These are phyloP conservation scores for Actenoides hombroni DNA, from an alignment of 2,113 vertebrate genomes.

Conservation along the genomic window DNA sequence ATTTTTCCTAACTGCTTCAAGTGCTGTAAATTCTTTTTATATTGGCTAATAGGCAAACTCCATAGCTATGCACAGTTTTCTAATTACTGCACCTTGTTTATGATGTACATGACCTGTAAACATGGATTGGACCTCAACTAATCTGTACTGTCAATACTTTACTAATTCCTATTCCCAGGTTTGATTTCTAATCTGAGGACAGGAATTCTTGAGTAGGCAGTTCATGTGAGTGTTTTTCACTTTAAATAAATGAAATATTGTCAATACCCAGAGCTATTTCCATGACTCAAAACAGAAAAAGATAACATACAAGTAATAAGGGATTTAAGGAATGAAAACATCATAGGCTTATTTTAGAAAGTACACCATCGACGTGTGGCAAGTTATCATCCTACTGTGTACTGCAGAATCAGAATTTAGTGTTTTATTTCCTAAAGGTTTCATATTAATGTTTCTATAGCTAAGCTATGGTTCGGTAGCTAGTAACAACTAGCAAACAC, in stretches of 20 bases:
- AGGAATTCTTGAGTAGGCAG: neutral
- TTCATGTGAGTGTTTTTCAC: neutral
- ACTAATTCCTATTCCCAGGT: neutral
- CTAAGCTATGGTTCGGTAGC: neutral
- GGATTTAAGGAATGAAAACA: neutral
- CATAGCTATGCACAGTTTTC: neutral
- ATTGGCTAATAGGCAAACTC: neutral
- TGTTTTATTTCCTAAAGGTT: neutral
- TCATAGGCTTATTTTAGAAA: neutral
- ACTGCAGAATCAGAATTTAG: neutral
- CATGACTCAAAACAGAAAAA: neutral
- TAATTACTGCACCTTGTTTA: neutral
- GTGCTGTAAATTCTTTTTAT: neutral
- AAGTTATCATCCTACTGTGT: neutral
- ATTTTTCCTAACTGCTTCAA: neutral
- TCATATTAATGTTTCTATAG: neutral
- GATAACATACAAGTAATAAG: neutral
- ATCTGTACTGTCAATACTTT: neutral
- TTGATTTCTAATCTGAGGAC: neutral
- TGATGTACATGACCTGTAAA: neutral
- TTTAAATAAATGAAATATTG: neutral
- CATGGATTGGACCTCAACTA: fast-evolving
- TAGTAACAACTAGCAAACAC: neutral
- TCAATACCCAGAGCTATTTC: neutral
- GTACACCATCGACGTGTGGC: fast-evolving